Conservation (phyloP, 2,113 vertebrate genomes). For the Seriola dumerili region DNA sequence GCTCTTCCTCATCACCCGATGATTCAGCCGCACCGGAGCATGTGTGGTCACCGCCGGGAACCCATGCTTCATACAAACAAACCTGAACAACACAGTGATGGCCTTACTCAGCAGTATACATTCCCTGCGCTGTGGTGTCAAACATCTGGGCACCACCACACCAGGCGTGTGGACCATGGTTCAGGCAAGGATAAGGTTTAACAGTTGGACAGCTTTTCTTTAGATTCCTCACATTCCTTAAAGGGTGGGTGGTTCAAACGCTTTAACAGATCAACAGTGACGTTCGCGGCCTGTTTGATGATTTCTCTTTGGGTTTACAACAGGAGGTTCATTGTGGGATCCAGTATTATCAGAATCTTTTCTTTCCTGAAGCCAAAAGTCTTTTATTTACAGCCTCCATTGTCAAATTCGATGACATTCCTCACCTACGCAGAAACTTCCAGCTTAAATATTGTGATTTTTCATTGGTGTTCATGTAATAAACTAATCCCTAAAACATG, state of each 20-base stretch:
- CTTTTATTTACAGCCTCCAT: conserved; percentile 10
- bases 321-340: conserved; percentile 22
- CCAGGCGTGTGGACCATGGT: conserved; percentile 30
- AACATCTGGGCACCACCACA: conserved; percentile 77
- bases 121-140: conserved; percentile 47
- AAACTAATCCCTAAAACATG: neutral
- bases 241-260: conserved; percentile 44
- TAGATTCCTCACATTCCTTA: conserved; percentile 73
- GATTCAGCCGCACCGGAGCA: neutral
- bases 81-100: conserved; percentile 17
- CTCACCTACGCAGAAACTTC: neutral
- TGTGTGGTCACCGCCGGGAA: neutral
- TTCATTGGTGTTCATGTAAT: neutral
- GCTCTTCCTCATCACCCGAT: neutral
- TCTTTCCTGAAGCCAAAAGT: neutral
- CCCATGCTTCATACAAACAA: conserved; percentile 36
- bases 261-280: conserved; percentile 64
- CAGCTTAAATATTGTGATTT: neutral
- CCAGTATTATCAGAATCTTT: neutral
- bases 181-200: conserved; percentile 70
- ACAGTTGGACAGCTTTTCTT: conserved; percentile 71
- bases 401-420: neutral
- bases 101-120: conserved; percentile 41
- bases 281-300: conserved; percentile 1
- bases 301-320: conserved; percentile 36